These are phyloP conservation scores for Carcina quercana DNA, from an alignment of 2,888 invertebrate species.

Conservation along the genomic window DNA sequence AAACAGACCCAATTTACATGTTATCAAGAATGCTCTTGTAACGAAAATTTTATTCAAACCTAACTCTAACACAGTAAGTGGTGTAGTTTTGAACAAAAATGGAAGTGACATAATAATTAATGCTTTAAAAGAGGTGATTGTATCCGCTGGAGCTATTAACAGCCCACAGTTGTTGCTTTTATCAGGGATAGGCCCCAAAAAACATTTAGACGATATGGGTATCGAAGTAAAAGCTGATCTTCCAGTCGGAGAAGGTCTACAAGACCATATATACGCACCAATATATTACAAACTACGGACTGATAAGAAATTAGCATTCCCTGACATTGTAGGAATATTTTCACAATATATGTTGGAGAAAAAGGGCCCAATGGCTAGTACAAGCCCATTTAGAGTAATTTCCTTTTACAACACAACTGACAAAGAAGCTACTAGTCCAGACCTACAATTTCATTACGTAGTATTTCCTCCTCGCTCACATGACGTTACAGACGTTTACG, in stretches of 20 bases:
- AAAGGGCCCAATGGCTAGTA: conserved; percentile 59
- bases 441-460: conserved; percentile 42
- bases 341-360: conserved; percentile 55
- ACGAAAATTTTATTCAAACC: conserved; percentile 68
- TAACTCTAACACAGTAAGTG: conserved; percentile 50
- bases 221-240: conserved; percentile 55
- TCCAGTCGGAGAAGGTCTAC: conserved; percentile 68
- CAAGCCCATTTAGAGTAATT: conserved; percentile 45
- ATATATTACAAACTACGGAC: conserved; percentile 39
- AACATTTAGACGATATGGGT: conserved; percentile 43
- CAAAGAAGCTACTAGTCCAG: conserved; percentile 33
- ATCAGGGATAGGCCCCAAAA: conserved; percentile 66
- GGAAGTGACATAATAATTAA: conserved; percentile 40
- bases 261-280: conserved; percentile 65
- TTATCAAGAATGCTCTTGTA: conserved; percentile 67
- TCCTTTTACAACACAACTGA: conserved; percentile 44
- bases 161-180: conserved; percentile 66
- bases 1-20: conserved; percentile 50
- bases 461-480: conserved; percentile 16
- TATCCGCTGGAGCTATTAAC: conserved; percentile 66
- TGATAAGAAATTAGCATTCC: conserved; percentile 28
- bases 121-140: conserved; percentile 62
- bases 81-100: conserved; percentile 46
- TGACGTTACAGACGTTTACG: conserved; percentile 30
- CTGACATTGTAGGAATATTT: conserved; percentile 36